Conservation (phyloP, 1,140 invertebrate genomes). For the Bombus pyrosoma region DNA sequence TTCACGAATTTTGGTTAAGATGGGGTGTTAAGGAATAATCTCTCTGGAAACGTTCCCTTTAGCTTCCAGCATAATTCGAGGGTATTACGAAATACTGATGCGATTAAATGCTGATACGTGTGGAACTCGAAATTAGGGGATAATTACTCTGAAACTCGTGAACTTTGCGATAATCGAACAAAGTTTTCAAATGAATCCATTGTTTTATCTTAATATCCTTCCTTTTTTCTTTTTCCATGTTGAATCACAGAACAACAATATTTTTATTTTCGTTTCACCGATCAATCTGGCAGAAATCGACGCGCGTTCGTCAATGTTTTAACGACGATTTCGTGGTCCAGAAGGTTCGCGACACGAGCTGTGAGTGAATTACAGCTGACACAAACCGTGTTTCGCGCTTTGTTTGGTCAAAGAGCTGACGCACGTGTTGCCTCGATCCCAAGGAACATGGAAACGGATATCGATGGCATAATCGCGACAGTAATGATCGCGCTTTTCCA, state of each 20-base stretch:
- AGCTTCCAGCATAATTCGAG: background rate
- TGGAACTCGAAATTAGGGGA: background rate
- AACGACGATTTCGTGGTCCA: conserved; percentile 8
- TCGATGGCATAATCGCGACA: conserved; percentile 22
- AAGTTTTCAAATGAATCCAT: background rate
- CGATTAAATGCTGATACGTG: background rate
- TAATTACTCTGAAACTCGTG: background rate
- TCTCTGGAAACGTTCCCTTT: background rate
- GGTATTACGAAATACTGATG: background rate
- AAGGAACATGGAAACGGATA: background rate
- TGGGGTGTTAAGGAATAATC: background rate
- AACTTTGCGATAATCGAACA: background rate
- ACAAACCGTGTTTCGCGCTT: background rate
- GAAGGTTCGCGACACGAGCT: background rate
- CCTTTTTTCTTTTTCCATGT: background rate
- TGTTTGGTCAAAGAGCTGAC: background rate
- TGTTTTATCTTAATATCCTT: background rate
- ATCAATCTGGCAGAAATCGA: background rate
- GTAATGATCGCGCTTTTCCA: conserved; percentile 31
- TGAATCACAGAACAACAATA: background rate
- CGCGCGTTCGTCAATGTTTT: background rate
- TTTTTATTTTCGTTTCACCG: background rate
- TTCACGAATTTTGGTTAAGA: background rate
- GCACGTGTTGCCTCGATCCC: background rate
- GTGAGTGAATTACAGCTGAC: background rate